Conservation (phyloP, 2,797 vertebrate species). For the Gobio occitaniae region DNA sequence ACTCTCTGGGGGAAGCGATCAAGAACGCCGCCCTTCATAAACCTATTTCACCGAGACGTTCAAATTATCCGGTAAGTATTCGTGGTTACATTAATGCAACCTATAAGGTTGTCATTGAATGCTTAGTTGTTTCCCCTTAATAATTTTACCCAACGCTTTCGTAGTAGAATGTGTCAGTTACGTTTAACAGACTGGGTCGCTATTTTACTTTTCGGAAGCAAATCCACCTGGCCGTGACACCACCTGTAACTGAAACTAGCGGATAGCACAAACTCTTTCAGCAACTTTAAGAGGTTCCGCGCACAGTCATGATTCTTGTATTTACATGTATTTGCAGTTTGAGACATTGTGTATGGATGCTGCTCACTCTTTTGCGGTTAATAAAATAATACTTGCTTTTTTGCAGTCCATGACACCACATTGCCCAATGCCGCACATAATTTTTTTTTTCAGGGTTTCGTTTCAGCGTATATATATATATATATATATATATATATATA, state of each 20-base stretch:
- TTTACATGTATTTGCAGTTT: background rate
- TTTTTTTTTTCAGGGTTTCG: background rate
- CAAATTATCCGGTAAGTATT: conserved; percentile 44
- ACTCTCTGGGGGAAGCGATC: background rate
- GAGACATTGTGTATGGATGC: background rate
- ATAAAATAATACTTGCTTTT: background rate
- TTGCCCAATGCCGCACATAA: background rate
- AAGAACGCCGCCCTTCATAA: background rate
- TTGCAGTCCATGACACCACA: background rate
- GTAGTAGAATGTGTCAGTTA: background rate
- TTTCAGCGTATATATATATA: background rate
- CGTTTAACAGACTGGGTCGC: background rate
- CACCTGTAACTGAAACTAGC: background rate
- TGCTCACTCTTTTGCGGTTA: background rate
- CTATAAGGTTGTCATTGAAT: background rate
- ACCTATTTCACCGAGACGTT: background rate
- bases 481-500: no score
- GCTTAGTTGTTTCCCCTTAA: background rate
- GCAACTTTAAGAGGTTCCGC: conserved; percentile 7
- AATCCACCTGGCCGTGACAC: background rate
- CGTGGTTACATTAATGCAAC: background rate
- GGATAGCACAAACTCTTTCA: background rate
- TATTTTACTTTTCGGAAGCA: background rate
- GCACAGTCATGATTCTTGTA: background rate
- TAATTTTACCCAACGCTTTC: background rate